Percentiles rank a stretch among this genome's conserved stretches.
These are phyloP conservation scores for Omphaloscelis lunosa DNA, from an alignment of 2,888 invertebrate genomes.

Conservation along the genomic window DNA sequence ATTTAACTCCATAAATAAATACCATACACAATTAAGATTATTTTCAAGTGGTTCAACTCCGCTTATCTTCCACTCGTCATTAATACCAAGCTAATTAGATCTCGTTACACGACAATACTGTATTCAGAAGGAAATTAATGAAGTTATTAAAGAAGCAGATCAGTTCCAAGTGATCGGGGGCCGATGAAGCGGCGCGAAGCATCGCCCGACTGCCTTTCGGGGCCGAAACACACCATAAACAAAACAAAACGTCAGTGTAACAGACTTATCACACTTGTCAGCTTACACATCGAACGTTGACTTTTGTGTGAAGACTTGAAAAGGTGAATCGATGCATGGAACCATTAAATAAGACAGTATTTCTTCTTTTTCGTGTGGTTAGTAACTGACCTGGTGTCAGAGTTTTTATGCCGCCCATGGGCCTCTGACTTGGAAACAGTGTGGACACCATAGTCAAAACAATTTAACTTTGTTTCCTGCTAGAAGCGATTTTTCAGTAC, in stretches of 20 bases:
- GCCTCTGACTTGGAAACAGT: too few relatives aligned
- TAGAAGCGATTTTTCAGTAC: background rate
- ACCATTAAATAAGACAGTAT: background rate
- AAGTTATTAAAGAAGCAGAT: slow-evolving; percentile 74
- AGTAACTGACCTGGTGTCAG: too few relatives aligned
- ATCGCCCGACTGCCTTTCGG: slow-evolving; percentile 77
- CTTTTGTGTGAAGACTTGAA: background rate
- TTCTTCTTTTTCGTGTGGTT: too few relatives aligned
- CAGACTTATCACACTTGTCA: slow-evolving; percentile 53
- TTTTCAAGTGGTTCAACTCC: slow-evolving; percentile 25
- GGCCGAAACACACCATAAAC: slow-evolving; percentile 71
- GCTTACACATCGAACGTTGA: slow-evolving; percentile 29
- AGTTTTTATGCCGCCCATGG: too few relatives aligned
- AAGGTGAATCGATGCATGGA: slow-evolving; percentile 7
- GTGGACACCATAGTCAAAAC: background rate
- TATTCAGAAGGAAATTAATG: slow-evolving; percentile 71
- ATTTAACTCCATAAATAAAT: slow-evolving; percentile 26
- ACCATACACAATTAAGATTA: slow-evolving; percentile 5
- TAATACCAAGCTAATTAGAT: slow-evolving; percentile 42
- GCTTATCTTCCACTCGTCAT: slow-evolving; percentile 29
- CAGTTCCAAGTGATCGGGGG: slow-evolving; percentile 78
- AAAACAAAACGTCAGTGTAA: slow-evolving; percentile 57
- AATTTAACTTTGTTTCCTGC: background rate
- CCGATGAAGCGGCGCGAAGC: slow-evolving; percentile 76
- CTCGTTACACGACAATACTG: slow-evolving; percentile 49